A percentile compares a stretch with the other conserved stretches of the same genome.
phyloP scores from a whole-genome alignment of 2,797 vertebrate species.

The Champsocephalus esox region DNA sequence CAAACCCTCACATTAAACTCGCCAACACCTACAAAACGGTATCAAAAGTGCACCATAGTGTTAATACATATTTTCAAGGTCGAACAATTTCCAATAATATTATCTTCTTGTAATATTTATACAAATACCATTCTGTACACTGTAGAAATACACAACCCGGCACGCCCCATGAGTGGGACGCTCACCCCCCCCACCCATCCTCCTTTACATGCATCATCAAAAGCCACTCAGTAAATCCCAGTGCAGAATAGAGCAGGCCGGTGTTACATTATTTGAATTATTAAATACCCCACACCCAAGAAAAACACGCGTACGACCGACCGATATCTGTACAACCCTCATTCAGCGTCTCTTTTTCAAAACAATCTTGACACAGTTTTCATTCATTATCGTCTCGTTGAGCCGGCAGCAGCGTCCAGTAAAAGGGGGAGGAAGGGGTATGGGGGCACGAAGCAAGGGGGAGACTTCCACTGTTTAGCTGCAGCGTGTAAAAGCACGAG shows the following conservation, averaged over 20 bases:
- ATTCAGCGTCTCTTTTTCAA: conserved; percentile 59
- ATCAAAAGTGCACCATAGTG: conserved; percentile 94
- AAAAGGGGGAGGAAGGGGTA: conserved; percentile 36
- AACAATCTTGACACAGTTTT: conserved; percentile 79
- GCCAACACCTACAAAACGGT: conserved; percentile 92
- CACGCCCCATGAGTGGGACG: conserved; percentile 79
- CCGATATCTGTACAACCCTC: conserved; percentile 79
- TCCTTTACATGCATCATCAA: conserved; percentile 56
- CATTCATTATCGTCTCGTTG: conserved; percentile 76
- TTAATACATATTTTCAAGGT: conserved; percentile 87
- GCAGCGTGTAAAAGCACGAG: conserved; percentile 73
- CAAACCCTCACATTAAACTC: conserved; percentile 89
- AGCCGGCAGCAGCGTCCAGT: conserved; percentile 63
- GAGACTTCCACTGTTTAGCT: conserved; percentile 60
- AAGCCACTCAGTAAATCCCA: conserved; percentile 52
- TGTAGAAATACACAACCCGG: conserved; percentile 90
- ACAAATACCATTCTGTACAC: conserved; percentile 93
- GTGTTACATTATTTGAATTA: conserved; percentile 80
- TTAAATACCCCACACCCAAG: conserved; percentile 81
- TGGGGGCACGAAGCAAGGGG: conserved; percentile 35
- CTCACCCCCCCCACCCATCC: conserved; percentile 45
- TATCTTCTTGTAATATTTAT: conserved; percentile 89
- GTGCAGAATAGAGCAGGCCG: conserved; percentile 73
- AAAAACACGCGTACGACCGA: conserved; percentile 71
- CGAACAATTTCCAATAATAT: conserved; percentile 84